phyloP scores from a whole-genome alignment of 2,113 vertebrate genomes.

The Pungitius pungitius region DNA sequence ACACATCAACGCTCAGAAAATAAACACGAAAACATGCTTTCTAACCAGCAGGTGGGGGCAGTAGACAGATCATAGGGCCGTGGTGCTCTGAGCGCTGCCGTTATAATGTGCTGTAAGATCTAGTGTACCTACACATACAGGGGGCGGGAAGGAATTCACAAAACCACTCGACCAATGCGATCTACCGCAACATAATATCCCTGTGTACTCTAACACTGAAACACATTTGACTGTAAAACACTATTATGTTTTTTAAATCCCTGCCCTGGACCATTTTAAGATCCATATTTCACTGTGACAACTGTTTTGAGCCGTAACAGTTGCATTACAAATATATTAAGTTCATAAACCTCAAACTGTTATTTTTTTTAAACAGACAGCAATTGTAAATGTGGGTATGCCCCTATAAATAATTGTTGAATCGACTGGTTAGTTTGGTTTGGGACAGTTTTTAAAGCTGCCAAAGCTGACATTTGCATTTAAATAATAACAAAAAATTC shows the following conservation, averaged over 20 bases:
- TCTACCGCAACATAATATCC: constrained; percentile 5
- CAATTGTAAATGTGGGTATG: background rate
- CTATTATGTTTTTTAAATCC: background rate
- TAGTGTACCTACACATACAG: constrained; percentile 20
- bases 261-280: background rate
- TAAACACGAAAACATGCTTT: constrained; percentile 62
- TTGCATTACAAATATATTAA: background rate
- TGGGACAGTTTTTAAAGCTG: background rate
- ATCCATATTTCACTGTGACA: background rate
- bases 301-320: background rate
- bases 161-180: constrained; percentile 14
- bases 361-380: background rate
- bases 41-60: constrained; percentile 83
- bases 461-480: background rate
- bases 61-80: constrained; percentile 65
- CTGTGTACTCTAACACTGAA: background rate
- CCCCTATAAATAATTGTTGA: too few species aligned
- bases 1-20: constrained; percentile 30
- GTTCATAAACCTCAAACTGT: background rate
- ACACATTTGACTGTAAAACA: background rate
- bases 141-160: constrained; percentile 25
- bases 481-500: background rate
- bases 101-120: constrained; percentile 34
- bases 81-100: constrained; percentile 24
- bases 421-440: too few species aligned